Percentiles rank a stretch among this genome's conserved stretches.
Evolutionary conservation across 2,113 vertebrate species (phyloP).

Genomic region (Bettongia penicillata): DNA sequence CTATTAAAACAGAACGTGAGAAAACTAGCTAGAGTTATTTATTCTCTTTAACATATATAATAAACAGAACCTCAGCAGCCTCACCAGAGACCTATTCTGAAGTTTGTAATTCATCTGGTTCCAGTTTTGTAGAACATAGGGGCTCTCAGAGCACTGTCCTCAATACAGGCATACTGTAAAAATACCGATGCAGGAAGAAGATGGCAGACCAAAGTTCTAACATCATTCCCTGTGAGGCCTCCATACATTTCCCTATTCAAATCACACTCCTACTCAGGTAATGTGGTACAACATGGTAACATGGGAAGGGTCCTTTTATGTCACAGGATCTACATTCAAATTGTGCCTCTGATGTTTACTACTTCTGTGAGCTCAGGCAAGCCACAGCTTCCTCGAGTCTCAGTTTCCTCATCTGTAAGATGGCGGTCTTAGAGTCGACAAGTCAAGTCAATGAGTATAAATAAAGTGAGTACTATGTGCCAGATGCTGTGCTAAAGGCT

Average conservation of each 20-base stretch:
- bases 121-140: slow-evolving; percentile 22
- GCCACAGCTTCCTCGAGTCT: background rate
- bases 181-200: background rate
- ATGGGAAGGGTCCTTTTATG: background rate
- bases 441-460: background rate
- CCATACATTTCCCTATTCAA: background rate
- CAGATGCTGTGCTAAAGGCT: background rate
- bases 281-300: background rate
- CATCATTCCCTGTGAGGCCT: background rate
- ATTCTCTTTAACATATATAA: slow-evolving; percentile 26
- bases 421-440: background rate
- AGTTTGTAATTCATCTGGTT: slow-evolving; percentile 30
- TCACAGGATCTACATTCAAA: background rate
- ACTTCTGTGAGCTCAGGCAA: background rate
- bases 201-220: background rate
- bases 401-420: background rate
- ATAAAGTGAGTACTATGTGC: background rate
- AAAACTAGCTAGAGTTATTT: background rate
- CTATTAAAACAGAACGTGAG: background rate
- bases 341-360: background rate
- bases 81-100: slow-evolving; percentile 33
- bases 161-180: background rate
- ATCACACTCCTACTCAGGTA: background rate
- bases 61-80: slow-evolving; percentile 24
- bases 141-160: background rate